Base-by-base conservation (phyloP, 2,888 invertebrate species). In the Xanthorhoe designata region DNA sequence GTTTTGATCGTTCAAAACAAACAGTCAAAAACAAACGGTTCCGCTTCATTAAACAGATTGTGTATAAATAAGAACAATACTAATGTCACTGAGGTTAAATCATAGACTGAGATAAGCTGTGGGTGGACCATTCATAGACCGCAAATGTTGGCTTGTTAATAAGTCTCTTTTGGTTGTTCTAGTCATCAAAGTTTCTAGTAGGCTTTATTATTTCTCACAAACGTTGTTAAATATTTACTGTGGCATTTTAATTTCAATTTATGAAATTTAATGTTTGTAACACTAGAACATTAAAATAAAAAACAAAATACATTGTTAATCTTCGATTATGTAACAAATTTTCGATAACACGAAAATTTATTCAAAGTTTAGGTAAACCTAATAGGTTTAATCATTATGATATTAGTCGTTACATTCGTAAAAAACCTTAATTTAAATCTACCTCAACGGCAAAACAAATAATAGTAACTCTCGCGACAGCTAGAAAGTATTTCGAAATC, bases 91-190 rank as follows among this genome's bases (percentile, higher is more conserved):
- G 45, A 29, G 29, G 29, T 42, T 56, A 18, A 56, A 56, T 8
- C n/a, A 9, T 50, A 56, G 15, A 47, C 42, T 7, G 45, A 17
- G 10, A 52, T 18, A 15, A 19, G 24, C 17, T 4, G 42, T 53
- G 45, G 52, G 42, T 53, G 45, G 52, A 13, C 38, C 4, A 52
- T 60, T 18, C 45, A 60, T 15, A 32, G 0, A 58, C 49, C 58
- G 35, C 49, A 58, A 58, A 50, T 42, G 60, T 45, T n/a, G 19
- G 50, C 50, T 50, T 38, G 35, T 29, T 38, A 59, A 38, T 19
- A 38, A 59, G 51, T 19, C 38, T 51, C 51, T 19, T 56, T 56
- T 47, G 45, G 15, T 8, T 42, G 24, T 9, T 29, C 10, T 45
- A 24, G 29, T 9, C 15, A 45, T 47, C 56, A 56, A 24, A 56